These are phyloP conservation scores for Ctenopoma multispine DNA, from an alignment of 2,797 vertebrate species.

Conservation along the genomic window DNA sequence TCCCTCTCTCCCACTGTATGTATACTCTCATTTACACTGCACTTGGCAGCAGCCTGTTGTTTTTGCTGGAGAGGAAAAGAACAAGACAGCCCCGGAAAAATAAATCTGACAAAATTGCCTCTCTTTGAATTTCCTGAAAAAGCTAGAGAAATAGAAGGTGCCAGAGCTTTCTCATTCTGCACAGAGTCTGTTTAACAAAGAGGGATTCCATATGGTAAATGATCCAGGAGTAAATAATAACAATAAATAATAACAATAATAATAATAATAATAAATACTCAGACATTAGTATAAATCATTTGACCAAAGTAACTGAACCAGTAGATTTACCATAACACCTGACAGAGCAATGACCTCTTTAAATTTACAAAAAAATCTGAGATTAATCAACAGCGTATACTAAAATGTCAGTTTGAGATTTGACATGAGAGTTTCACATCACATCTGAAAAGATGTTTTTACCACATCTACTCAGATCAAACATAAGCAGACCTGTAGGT, in stretches of 20 bases:
- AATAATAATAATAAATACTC: constrained; percentile 22
- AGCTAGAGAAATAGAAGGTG: constrained; percentile 50
- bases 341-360: background rate
- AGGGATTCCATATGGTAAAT: constrained; percentile 47
- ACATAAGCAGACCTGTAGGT: background rate
- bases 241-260: too few relatives aligned
- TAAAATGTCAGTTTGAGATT: too few relatives aligned
- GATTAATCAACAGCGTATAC: background rate
- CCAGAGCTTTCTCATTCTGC: constrained; percentile 57
- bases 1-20: constrained; percentile 50
- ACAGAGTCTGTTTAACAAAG: constrained; percentile 56
- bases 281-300: constrained; percentile 7
- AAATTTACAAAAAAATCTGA: background rate
- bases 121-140: constrained; percentile 53
- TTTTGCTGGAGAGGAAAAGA: constrained; percentile 80
- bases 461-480: background rate
- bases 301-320: background rate
- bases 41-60: constrained; percentile 74
- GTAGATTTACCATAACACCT: constrained; percentile 2
- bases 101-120: constrained; percentile 66
- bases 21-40: constrained; percentile 79
- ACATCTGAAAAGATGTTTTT: background rate
- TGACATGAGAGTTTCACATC: background rate
- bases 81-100: constrained; percentile 73
- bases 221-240: constrained; percentile 20